Conservation (phyloP, 2,113 vertebrate genomes). For the Setophaga petechia region DNA sequence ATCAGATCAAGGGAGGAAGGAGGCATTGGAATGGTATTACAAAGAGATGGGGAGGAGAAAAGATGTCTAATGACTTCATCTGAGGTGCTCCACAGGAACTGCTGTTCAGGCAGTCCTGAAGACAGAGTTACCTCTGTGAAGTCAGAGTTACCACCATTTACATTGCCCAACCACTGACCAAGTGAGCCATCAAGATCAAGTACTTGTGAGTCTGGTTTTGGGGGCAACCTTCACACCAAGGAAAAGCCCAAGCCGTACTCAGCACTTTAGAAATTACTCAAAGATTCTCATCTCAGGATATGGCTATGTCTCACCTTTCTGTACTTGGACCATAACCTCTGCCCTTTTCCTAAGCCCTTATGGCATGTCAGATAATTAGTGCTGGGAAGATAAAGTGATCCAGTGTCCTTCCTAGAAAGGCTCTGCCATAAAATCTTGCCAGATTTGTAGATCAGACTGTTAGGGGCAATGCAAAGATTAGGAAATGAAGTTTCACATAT, state of each 20-base stretch:
- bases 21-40: background rate
- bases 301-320: background rate
- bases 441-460: background rate
- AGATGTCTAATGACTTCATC: background rate
- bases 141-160: background rate
- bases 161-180: background rate
- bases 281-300: background rate
- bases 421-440: background rate
- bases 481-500: background rate
- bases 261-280: conserved; percentile 25
- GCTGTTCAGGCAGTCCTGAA: background rate
- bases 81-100: background rate
- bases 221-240: background rate
- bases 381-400: background rate
- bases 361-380: background rate
- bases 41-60: background rate
- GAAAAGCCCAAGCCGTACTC: background rate
- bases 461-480: background rate
- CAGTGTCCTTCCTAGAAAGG: background rate
- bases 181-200: background rate
- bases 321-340: background rate
- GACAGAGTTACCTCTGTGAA: background rate
- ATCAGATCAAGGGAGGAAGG: background rate
- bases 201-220: conserved; percentile 25
- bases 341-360: background rate